These are phyloP conservation scores for Argya squamiceps DNA, from an alignment of 2,797 vertebrate genomes.

Conservation along the genomic window DNA sequence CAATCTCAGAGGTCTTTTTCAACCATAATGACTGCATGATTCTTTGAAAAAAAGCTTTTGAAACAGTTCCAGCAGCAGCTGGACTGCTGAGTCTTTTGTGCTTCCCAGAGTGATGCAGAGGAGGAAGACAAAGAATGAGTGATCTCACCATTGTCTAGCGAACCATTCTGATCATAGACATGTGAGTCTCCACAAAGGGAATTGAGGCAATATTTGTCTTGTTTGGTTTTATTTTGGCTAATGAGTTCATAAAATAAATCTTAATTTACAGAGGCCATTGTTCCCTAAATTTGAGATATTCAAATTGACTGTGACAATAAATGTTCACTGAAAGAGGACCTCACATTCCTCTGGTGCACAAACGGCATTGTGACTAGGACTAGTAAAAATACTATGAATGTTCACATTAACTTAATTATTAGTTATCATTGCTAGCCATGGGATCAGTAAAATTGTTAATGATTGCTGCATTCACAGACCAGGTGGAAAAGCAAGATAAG, in stretches of 20 bases:
- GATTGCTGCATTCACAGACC: not conserved
- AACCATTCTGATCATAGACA: not conserved
- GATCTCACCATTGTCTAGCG: not conserved
- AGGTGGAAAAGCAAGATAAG: constrained; percentile 46
- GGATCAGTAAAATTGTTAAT: not conserved
- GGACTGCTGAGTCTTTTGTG: not conserved
- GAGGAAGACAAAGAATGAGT: not conserved
- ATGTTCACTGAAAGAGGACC: not conserved
- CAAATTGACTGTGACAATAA: not conserved
- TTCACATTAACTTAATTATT: constrained; percentile 9
- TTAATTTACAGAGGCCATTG: not conserved
- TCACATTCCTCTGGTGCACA: not conserved
- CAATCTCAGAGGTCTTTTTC: not conserved
- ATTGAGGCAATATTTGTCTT: not conserved
- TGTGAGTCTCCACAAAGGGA: not conserved
- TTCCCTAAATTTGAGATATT: not conserved
- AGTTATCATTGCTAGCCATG: not conserved
- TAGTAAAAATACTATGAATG: not conserved
- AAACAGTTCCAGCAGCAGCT: not conserved
- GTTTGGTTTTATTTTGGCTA: constrained; percentile 3
- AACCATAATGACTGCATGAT: not conserved
- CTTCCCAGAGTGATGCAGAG: not conserved
- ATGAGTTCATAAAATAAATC: not conserved
- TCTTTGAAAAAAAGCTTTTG: not conserved
- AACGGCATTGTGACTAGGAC: not conserved